Conservation (phyloP, 2,888 invertebrate species). For the Scaptomyza reducta region DNA sequence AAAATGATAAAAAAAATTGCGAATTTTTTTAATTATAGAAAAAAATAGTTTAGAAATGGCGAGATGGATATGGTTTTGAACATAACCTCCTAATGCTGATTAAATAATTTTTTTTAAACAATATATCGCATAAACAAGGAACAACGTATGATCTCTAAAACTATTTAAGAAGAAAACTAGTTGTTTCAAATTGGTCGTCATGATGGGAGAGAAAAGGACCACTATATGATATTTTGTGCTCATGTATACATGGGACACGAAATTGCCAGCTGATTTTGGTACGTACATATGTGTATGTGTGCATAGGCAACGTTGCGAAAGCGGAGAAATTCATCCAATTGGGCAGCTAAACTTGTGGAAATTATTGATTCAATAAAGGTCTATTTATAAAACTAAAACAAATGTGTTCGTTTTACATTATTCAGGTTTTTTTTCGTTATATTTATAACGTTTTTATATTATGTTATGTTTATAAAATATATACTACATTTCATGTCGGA, state of each 20-base stretch:
- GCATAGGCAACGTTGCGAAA: not conserved
- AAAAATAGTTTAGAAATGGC: too few species aligned
- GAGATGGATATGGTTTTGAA: too few species aligned
- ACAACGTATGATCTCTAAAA: not conserved
- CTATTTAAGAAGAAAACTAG: not conserved
- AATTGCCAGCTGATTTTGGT: conserved; percentile 1
- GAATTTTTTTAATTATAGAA: not conserved
- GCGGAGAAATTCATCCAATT: not conserved
- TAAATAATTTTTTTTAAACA: too few species aligned
- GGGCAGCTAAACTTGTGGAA: not conserved
- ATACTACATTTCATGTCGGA: conserved; percentile 47
- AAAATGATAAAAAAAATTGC: conserved; percentile 32
- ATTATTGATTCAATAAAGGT: not conserved
- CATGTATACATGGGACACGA: not conserved
- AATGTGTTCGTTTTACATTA: conserved; percentile 27
- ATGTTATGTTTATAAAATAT: conserved; percentile 67
- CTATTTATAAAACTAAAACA: conserved; percentile 2
- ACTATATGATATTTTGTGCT: not conserved
- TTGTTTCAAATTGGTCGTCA: not conserved
- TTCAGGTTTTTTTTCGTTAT: conserved; percentile 43
- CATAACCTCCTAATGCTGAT: too few species aligned
- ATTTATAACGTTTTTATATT: conserved; percentile 54
- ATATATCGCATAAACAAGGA: not conserved
- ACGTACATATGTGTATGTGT: not conserved
- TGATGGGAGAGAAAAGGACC: not conserved